These are phyloP conservation scores for Tubiluchus corallicola DNA, from an alignment of 2,888 invertebrate species.

Conservation along the genomic window DNA sequence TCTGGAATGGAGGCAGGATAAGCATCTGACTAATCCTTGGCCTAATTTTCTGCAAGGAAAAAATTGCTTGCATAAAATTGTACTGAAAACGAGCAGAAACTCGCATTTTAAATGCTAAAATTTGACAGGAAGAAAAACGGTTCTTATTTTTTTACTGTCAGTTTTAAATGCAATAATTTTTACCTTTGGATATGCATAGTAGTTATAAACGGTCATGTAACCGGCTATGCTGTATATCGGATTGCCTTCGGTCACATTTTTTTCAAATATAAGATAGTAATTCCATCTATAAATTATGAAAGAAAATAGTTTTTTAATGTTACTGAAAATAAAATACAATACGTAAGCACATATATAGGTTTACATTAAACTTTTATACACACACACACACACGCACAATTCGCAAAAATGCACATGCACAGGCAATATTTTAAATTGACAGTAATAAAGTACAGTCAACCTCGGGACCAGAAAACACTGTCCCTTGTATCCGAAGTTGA, in stretches of 20 bases:
- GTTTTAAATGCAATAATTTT: no score
- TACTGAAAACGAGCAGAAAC: constrained; percentile 18
- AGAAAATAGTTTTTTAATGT: neutral
- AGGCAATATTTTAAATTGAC: no score
- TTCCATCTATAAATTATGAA: constrained; percentile 13
- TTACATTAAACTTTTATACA: no score
- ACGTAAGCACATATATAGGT: no score
- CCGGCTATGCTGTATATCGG: constrained; percentile 56
- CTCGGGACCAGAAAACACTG: no score
- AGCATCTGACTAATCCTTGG: constrained; percentile 53
- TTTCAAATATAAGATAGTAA: neutral
- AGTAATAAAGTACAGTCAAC: no score
- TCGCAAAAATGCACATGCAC: no score
- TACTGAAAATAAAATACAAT: neutral
- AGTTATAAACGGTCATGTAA: constrained; percentile 78
- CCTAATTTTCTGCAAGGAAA: constrained; percentile 2
- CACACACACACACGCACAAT: no score
- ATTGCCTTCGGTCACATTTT: constrained; percentile 24
- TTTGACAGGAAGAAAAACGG: no score
- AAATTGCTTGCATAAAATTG: constrained; percentile 10
- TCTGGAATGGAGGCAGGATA: constrained; percentile 76
- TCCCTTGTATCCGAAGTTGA: no score
- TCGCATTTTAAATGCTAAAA: neutral
- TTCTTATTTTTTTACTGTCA: no score
- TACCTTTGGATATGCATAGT: constrained; percentile 78